Evolutionary conservation across 2,113 vertebrate species (phyloP).

Genomic region (Pseudopodoces humilis): DNA sequence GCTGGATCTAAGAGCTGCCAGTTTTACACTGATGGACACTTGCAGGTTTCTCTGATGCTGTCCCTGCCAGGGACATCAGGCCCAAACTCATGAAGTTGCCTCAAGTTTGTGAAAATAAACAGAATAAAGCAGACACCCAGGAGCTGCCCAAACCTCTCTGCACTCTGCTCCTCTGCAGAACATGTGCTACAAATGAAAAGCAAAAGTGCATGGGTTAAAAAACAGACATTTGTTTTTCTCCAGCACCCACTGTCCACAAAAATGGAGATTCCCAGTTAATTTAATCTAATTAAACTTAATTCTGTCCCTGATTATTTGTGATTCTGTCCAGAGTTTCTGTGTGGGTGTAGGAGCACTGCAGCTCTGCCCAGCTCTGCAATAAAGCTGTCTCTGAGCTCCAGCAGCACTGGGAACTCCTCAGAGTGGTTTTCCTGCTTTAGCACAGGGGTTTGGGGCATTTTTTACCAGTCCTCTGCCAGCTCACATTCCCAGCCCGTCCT

Average conservation of each 20-base stretch:
- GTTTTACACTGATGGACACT: not conserved
- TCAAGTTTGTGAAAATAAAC: not conserved
- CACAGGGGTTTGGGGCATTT: not conserved
- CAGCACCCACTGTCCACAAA: not conserved
- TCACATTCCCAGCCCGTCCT: not conserved
- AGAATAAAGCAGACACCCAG: not conserved
- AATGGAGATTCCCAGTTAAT: not conserved
- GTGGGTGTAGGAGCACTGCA: not conserved
- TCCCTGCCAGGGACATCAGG: not conserved
- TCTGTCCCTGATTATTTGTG: fast-evolving
- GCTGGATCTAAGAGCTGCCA: not conserved
- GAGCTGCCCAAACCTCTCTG: not conserved
- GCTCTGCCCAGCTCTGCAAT: not conserved
- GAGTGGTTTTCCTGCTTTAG: not conserved
- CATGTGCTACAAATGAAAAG: not conserved
- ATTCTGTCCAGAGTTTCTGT: fast-evolving
- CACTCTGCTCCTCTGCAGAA: not conserved
- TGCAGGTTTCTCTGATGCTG: not conserved
- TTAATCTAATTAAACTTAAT: not conserved
- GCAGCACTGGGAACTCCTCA: not conserved
- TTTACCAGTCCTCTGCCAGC: not conserved
- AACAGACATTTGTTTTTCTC: not conserved
- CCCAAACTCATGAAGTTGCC: not conserved
- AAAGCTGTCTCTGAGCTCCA: not conserved
- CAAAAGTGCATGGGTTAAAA: not conserved